Evolutionary conservation across 2,888 invertebrate genomes (phyloP).

Genomic region (Synanthedon formicaeformis): DNA sequence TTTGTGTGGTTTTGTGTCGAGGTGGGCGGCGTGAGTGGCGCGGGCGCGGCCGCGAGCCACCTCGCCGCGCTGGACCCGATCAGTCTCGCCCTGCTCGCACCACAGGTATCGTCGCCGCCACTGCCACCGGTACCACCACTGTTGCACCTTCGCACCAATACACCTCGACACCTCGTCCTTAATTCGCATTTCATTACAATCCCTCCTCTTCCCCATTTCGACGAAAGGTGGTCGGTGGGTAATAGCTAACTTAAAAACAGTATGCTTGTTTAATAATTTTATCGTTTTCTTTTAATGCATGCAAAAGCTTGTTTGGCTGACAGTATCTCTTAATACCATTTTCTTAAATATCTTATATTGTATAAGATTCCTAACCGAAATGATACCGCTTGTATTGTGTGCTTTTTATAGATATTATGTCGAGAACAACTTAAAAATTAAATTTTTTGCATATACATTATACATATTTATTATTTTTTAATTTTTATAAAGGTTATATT

Average conservation of each 20-base stretch:
- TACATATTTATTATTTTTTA: neutral
- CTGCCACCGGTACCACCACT: slow-evolving; percentile 23
- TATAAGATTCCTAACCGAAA: too few relatives aligned
- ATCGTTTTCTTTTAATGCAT: slow-evolving; percentile 41
- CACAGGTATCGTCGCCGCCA: slow-evolving; percentile 49
- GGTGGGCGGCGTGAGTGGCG: slow-evolving; percentile 72
- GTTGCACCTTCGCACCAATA: slow-evolving; percentile 3
- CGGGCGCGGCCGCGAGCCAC: slow-evolving; percentile 67
- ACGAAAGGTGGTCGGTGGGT: slow-evolving; percentile 55
- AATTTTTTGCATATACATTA: too few relatives aligned
- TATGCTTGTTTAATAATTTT: slow-evolving; percentile 52
- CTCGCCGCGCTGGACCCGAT: slow-evolving; percentile 70
- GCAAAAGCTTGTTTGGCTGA: slow-evolving; percentile 49
- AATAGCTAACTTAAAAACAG: slow-evolving; percentile 40
- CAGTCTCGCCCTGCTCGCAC: slow-evolving; percentile 67
- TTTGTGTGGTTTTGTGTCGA: slow-evolving; percentile 72
- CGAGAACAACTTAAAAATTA: neutral
- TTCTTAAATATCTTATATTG: neutral
- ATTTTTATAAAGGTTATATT: too few relatives aligned
- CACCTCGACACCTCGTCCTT: slow-evolving; percentile 3
- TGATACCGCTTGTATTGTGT: too few relatives aligned
- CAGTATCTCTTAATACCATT: neutral
- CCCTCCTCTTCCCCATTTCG: slow-evolving; percentile 11
- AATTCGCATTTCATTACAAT: neutral
- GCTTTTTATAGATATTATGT: too few relatives aligned